Base-by-base conservation (phyloP, 2,888 invertebrate genomes). In the Malthinus flaveolus region DNA sequence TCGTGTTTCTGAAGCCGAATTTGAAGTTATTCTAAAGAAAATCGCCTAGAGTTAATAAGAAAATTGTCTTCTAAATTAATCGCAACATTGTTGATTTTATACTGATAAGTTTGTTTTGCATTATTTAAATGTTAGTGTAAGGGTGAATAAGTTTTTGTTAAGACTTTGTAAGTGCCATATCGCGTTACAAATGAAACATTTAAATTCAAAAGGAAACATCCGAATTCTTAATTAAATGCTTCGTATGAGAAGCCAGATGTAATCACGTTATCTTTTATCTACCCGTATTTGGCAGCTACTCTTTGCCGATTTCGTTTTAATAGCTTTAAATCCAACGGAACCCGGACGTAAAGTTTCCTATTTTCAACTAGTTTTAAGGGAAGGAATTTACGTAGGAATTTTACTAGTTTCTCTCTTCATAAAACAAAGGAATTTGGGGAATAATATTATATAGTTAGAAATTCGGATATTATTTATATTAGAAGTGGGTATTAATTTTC, bases 211-310 rank as follows among this genome's bases (percentile, higher is more conserved):
- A 59, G 55, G 59, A 59, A 59, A 54, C 59, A 59, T 59, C 59
- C 54, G 50, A 46, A 59, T 59, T 55, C 59, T 59, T 59, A 59
- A 59, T 59, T 59, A 59, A 59, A 59, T 59, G 54, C 59, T 55
- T 50, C 59, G 59, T 49, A 59, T 59, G 59, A 59, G 54, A 59
- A 59, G 59, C 54, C 42, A 32, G 46, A 49, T 39, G 49, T 54
- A 55, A 59, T 54, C 59, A 46, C 59, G 59, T 11, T 46, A 59
- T 48, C 46, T 55, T 59, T 55, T 59, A 12, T n/a, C 42, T 13
- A 37, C 54, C 49, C 59, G 59, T 59, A 49, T 47, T 53, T 35
- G 9, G 5, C 11, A 33, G 15, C 37, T 11, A 49, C 54, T 35
- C 39, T 53, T 23, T 49, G 47, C 45, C 23, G 23, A 13, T 13